Base-by-base conservation (phyloP, 2,888 invertebrate species). In the Euproctis similis region DNA sequence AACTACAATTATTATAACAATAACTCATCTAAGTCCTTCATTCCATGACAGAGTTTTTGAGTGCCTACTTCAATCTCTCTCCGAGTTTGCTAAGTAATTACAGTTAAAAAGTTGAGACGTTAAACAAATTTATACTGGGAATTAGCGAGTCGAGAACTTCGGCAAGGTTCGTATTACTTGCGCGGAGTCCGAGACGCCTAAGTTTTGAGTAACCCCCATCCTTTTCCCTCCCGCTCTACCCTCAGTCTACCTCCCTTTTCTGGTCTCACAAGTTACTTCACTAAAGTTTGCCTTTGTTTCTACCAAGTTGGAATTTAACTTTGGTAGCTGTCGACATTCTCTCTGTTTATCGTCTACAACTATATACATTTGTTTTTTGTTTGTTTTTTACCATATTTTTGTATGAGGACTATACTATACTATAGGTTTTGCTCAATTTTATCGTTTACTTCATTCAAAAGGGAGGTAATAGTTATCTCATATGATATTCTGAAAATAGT, bases 111-210 rank as follows among this genome's bases (percentile, higher is more conserved):
- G 81, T 82, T 80, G 67, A 67, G 74, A 78, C 81, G 77, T 84
- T 78, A 81, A 81, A 80, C 78, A 81, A 82, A 82, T 82, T 82
- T 84, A 82, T 81, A 80, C 75, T 76, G 60, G 59, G 73, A 80
- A 82, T 82, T 80, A 82, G 77, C 64, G 73, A 78, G 75, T 70
- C 67, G 62, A 60, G 69, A 72, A 74, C 60, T 74, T 69, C 38
- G 42, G n/a, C 51, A 45, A 64, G 65, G 60, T 72, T 70, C 60
- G 73, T 67, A 68, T 71, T 58, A 67, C 68, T 59, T n/a, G n/a
- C n/a, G n/a, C n/a, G n/a, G 52, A 66, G 71, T 69, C 69, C 68
- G 59, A 66, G 66, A 68, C 71, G 76, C 67, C 60, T 59, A 78
- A 82, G 74, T 80, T 78, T 66, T 63, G 63, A 71, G 69, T 68